Conservation (phyloP, 2,888 invertebrate genomes). For the Lumbricus terrestris region DNA sequence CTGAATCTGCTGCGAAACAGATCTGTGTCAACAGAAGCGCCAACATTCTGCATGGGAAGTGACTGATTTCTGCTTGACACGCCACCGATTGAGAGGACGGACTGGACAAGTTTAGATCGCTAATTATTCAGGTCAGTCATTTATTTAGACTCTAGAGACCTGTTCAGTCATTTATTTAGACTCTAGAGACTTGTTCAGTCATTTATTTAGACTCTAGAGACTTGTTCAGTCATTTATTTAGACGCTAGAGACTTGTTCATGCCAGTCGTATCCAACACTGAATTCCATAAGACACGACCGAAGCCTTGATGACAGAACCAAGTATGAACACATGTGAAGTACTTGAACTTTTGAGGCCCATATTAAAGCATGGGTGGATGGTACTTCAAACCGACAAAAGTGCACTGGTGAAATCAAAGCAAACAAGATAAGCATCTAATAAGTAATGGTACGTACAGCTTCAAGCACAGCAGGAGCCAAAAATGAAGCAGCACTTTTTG, state of each 20-base stretch:
- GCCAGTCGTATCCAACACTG: neutral
- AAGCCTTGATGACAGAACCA: neutral
- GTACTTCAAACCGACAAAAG: neutral
- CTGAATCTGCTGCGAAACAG: neutral
- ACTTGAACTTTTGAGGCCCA: constrained; percentile 3
- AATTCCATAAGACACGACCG: neutral
- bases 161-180: no score
- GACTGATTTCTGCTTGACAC: neutral
- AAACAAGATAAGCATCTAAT: neutral
- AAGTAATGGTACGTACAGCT: neutral
- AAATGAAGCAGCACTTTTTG: neutral
- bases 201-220: neutral
- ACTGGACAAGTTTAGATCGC: neutral
- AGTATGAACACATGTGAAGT: neutral
- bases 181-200: no score
- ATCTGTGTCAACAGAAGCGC: neutral
- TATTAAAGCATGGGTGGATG: neutral
- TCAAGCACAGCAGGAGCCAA: neutral
- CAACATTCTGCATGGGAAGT: neutral
- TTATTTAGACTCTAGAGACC: no score
- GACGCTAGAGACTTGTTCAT: neutral
- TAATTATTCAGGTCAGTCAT: no score
- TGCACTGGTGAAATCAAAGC: neutral
- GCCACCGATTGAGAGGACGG: no score
- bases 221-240: neutral